These are phyloP conservation scores for Sminthurinus aureus DNA, from an alignment of 2,888 invertebrate species.

Conservation along the genomic window DNA sequence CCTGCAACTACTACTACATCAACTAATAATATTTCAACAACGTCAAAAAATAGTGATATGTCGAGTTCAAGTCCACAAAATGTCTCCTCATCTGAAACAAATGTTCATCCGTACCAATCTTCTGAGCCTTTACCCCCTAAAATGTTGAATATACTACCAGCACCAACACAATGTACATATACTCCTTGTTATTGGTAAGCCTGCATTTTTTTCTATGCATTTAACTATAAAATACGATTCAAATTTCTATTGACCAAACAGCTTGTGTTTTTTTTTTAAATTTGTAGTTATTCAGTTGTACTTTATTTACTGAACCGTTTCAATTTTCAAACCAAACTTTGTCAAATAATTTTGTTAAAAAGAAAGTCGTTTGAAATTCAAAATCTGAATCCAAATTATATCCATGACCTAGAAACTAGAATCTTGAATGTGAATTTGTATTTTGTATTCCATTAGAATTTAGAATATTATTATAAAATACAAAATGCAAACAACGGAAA, in stretches of 20 bases:
- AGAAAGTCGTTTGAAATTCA: neutral
- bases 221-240: too few relatives aligned
- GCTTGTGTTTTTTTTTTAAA: too few relatives aligned
- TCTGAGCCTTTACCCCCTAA: constrained; percentile 48
- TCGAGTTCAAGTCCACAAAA: constrained; percentile 50
- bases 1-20: constrained; percentile 6
- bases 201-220: neutral
- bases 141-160: constrained; percentile 59
- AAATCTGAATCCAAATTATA: neutral
- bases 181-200: constrained; percentile 60
- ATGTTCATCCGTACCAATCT: constrained; percentile 27
- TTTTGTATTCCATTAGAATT: neutral
- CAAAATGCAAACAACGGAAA: neutral
- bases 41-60: constrained; percentile 40
- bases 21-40: constrained; percentile 36
- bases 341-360: neutral
- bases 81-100: constrained; percentile 31
- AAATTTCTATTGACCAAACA: too few relatives aligned
- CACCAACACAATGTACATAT: constrained; percentile 58
- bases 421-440: neutral
- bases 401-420: neutral
- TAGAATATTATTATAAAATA: neutral
- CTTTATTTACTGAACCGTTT: too few relatives aligned
- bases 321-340: too few relatives aligned
- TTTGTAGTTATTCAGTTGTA: neutral